Evolutionary conservation across 2,888 invertebrate genomes (phyloP), one percentile per base, ranked within the genome.

Genomic region (Cecidostiba fungosa): DNA sequence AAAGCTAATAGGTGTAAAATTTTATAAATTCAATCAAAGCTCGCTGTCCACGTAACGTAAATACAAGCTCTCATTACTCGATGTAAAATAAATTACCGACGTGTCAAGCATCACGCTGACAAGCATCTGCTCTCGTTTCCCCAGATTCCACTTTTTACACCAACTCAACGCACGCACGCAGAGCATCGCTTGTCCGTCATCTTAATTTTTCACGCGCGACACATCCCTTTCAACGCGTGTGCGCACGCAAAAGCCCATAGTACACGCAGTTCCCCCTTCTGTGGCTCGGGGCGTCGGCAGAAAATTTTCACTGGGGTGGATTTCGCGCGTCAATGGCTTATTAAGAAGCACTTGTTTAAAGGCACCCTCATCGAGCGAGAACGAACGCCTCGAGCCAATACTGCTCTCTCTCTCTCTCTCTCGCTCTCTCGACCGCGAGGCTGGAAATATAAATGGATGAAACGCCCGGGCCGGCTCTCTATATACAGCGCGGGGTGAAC

Each of bases 261-360:
- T 36, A 5, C 12, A 16, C 2, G 2, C 3, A 6, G 80, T 19
- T 23, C 69, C 87, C 88, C 88, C 87, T 87, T 89, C 81, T 85
- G 85, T 78, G 85, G 82, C 86, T 85, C 79, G 74, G 84, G 84
- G 88, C 88, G 88, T 87, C 87, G 88, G 91, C 91, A 90, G 91
- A 90, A 89, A 91, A 92, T 92, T 92, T 93, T 91, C 91, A 92
- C 43, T 43, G 92, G 92, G 93, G 92, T 91, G 92, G 92, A 92
- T 93, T 89, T 92, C 90, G 90, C 92, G 92, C 93, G 92, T 93
- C 92, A 92, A 93, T 93, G 92, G 91, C 92, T 93, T 93, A 93
- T 93, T 92, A 93, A 93, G 92, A 91, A 93, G 93, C 92, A 93
- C 93, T 92, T 93, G 92, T 93, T 93, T 93, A 92, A 93, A 93